Conservation (phyloP, 2,888 invertebrate genomes). For the Heliconius aoede region DNA sequence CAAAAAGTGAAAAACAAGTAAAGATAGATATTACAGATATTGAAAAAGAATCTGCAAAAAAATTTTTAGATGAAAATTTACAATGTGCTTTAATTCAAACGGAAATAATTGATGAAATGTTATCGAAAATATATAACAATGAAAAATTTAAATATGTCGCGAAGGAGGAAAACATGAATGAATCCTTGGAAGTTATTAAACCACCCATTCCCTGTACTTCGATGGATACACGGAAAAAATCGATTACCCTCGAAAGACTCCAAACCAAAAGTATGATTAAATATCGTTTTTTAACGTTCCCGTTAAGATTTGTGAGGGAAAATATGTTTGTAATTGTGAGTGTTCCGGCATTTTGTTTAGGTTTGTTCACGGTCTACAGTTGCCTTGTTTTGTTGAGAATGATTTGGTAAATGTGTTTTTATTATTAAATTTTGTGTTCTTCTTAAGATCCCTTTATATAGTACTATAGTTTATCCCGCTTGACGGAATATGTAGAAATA, state of each 20-base stretch:
- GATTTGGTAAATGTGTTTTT: conserved; percentile 50
- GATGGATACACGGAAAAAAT: conserved; percentile 48
- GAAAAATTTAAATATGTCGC: conserved; percentile 41
- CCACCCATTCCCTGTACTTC: conserved; percentile 38
- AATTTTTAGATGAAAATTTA: conserved; percentile 50
- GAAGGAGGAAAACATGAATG: background rate
- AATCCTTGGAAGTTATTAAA: conserved; percentile 50
- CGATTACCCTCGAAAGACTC: background rate
- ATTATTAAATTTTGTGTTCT: background rate
- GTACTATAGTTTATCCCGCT: background rate
- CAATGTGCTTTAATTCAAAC: conserved; percentile 68
- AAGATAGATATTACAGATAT: conserved; percentile 14
- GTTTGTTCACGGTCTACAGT: conserved; percentile 62
- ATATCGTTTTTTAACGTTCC: conserved; percentile 46
- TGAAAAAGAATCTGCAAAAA: conserved; percentile 31
- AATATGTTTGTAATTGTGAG: conserved; percentile 65
- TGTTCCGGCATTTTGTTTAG: conserved; percentile 67
- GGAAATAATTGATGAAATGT: conserved; percentile 62
- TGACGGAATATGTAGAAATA: background rate
- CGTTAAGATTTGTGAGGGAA: conserved; percentile 59
- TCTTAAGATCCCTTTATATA: background rate
- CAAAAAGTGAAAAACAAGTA: conserved; percentile 31
- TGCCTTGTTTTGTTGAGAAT: conserved; percentile 59
- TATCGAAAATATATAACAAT: conserved; percentile 56
- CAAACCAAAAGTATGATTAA: conserved; percentile 33